A percentile compares a stretch with the other conserved stretches of the same genome.
Conservation (phyloP, 92 coral and sea anemone genomes). For the Muricea muricata region DNA sequence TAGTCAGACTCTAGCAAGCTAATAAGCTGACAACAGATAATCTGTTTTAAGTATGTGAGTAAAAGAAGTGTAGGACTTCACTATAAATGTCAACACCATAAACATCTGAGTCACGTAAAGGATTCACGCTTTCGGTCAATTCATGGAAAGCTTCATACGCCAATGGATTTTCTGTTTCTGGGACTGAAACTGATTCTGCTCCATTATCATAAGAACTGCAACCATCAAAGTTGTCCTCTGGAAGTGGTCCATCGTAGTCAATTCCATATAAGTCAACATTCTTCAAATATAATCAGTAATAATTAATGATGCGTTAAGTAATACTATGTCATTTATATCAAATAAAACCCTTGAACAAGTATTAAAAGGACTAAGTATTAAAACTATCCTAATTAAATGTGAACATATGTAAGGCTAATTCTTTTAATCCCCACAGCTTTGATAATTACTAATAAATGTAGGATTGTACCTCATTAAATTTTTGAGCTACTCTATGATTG, state of each 20-base stretch:
- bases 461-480: constrained; percentile 42
- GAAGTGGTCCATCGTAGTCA: constrained; percentile 51
- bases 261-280: constrained; percentile 50
- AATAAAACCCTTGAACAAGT: too few species aligned
- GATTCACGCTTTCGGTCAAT: background rate
- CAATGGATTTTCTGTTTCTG: background rate
- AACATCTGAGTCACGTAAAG: background rate
- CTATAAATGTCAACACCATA: constrained; percentile 6
- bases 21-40: too few species aligned
- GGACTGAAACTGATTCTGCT: background rate
- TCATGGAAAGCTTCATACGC: background rate
- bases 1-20: too few species aligned
- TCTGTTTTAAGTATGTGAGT: too few species aligned
- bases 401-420: too few species aligned
- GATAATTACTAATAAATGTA: background rate
- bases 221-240: constrained; percentile 52
- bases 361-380: too few species aligned
- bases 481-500: constrained; percentile 39
- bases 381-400: background rate
- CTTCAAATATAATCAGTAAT: too few species aligned
- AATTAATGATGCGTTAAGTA: too few species aligned
- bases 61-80: too few species aligned
- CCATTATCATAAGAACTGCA: background rate
- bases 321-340: too few species aligned
- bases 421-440: background rate